Base-by-base conservation (phyloP, 2,888 invertebrate species). In the Galeopsomyia nigrocyanea region DNA sequence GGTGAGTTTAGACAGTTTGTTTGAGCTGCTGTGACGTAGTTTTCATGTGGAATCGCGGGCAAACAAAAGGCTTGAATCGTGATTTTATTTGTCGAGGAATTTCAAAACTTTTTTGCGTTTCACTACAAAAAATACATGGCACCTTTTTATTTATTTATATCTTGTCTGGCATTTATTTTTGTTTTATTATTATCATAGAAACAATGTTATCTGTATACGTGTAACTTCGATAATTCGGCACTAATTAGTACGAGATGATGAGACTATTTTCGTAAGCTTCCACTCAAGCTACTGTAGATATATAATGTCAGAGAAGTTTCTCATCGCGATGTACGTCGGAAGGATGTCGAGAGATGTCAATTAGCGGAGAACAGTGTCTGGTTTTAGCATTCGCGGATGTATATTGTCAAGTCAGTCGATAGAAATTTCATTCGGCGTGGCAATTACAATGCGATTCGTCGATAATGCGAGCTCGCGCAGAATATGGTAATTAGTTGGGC, bases 261-360 rank as follows among this genome's bases (percentile, higher is more conserved):
- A 5, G 39, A 39, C 39, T 39, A 39, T 10, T 10, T 39, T 3
- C 39, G 7, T 39, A 7, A 65, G 17, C 17, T 50, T 58, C 58
- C 49, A 21, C 17, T 66, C 49, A 55, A 66, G 19, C 46, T 17
- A 13, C 47, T 47, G 26, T 58, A 60, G 22, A 39, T 7, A 39
- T 60, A 50, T 56, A 51, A 51, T 50, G 22, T 62, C 68, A 58
- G 53, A 56, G 13, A 55, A 64, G 47, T 61, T 73, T 61, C 56
- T 46, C 22, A 63, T 16, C 9, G 17, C 61, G 57, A 49, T 26
- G 19, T 69, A 62, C 39, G 16, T 16, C 47, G 26, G 21, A 63
- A 65, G 61, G 53, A 69, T 73, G 68, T 62, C 61, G 17, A 17
- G 57, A 73, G 66, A 68, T 60, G 62, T 62, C 69, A 69, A 64